Conservation (phyloP, 2,113 vertebrate genomes). For the Tupaia chinensis region DNA sequence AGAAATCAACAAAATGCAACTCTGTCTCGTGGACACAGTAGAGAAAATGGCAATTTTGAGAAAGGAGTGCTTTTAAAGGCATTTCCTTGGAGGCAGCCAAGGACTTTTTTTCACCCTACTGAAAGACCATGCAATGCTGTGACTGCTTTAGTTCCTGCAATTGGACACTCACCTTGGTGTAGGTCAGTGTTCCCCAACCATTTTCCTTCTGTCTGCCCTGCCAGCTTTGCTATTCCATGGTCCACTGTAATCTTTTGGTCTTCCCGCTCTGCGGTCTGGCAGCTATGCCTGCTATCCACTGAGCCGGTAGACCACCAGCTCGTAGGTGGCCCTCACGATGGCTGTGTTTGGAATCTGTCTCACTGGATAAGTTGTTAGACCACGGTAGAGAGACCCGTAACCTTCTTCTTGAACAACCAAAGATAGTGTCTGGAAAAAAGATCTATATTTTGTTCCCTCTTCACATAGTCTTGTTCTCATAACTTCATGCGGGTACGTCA, state of each 20-base stretch:
- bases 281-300: conserved; percentile 89
- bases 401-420: conserved; percentile 96
- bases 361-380: conserved; percentile 96
- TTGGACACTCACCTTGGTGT: conserved; percentile 77
- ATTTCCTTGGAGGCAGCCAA: conserved; percentile 74
- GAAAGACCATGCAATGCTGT: conserved; percentile 83
- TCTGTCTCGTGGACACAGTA: conserved; percentile 48
- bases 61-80: conserved; percentile 80
- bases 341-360: conserved; percentile 99
- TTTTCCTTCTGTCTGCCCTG: conserved; percentile 76
- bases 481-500: conserved; percentile 99
- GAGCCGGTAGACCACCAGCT: conserved; percentile 97
- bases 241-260: conserved; percentile 89
- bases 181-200: conserved; percentile 79
- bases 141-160: conserved; percentile 76
- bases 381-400: conserved; percentile 96
- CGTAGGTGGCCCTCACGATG: conserved; percentile 99
- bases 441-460: conserved; percentile 98
- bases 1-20: conserved; percentile 72
- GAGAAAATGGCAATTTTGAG: conserved; percentile 81
- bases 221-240: conserved; percentile 82
- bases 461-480: conserved; percentile 98
- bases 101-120: conserved; percentile 67
- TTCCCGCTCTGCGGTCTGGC: conserved; percentile 80
- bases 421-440: conserved; percentile 96